Evolutionary conservation across 2,888 invertebrate species (phyloP), one percentile per base, ranked within the genome.

Genomic region (Agrochola lychnidis): DNA sequence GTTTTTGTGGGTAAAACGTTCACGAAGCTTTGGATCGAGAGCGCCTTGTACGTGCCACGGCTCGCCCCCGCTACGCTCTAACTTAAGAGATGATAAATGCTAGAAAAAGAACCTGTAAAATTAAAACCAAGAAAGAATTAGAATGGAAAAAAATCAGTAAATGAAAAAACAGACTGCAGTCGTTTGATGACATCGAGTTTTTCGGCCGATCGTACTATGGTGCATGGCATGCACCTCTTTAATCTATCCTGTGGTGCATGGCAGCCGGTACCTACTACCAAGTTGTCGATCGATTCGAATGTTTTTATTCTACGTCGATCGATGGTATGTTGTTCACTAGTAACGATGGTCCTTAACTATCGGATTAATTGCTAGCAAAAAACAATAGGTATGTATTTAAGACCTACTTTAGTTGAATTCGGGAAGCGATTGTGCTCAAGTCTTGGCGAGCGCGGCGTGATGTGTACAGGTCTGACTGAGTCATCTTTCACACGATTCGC

Each of bases 401-500:
- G n/a, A 73, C 78, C 78, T 80, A 89, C 92, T 84, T 84, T 90
- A 36, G 73, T 77, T 14, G 88, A 71, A 42, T 86, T 79, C 7
- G 81, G 22, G 16, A 85, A 79, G 76, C 83, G 89, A 30, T 92
- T 93, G 16, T 89, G 89, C 40, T 89, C 91, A 3, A 84, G 86
- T 14, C 88, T 87, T n/a, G 78, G 72, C 4, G 89, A 71, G 1
- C 89, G 89, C 6, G 85, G 66, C 6, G 69, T 64, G 22, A 79
- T 45, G 45, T 84, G 81, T 4, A 61, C 70, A 10, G 83, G 59
- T 66, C 73, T 51, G 30, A 73, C 73, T 40, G 82, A 68, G 2
- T 92, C 92, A 76, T 93, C 93, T 86, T 89, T 92, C 12, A 83
- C 73, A 79, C 91, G 91, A 81, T 88, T 92, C 36, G 90, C 92